Conservation (phyloP, 2,888 invertebrate genomes). For the Idaea dimidiata region DNA sequence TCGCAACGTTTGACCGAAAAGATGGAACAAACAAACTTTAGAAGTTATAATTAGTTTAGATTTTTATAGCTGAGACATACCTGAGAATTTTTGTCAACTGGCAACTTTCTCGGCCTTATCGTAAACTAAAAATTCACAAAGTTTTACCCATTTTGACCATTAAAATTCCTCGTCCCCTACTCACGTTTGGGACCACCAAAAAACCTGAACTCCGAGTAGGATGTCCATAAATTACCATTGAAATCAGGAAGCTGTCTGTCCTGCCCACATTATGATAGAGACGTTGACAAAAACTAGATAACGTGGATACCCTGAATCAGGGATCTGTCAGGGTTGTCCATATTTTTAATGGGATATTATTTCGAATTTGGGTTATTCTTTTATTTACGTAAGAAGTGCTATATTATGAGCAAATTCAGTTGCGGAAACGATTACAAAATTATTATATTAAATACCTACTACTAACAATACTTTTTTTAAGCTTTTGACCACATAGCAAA, state of each 20-base stretch:
- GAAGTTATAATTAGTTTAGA: too few relatives aligned
- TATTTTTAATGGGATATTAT: background rate
- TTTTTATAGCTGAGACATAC: too few relatives aligned
- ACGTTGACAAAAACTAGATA: constrained; percentile 1
- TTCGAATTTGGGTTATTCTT: background rate
- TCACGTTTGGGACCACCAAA: background rate
- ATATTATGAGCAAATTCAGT: too few relatives aligned
- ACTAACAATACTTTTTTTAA: too few relatives aligned
- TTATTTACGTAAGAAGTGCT: too few relatives aligned
- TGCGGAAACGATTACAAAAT: too few relatives aligned
- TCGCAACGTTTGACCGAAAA: too few relatives aligned
- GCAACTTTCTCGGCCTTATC: background rate
- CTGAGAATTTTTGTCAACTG: background rate
- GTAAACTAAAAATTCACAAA: background rate
- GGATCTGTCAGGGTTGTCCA: background rate
- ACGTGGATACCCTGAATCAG: background rate
- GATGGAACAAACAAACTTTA: too few relatives aligned
- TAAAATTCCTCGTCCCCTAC: background rate
- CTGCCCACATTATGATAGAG: constrained; percentile 1
- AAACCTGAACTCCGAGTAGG: background rate
- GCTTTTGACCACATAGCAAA: too few relatives aligned
- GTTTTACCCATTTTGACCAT: background rate
- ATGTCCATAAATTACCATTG: background rate
- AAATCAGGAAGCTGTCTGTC: background rate
- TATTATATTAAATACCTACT: too few relatives aligned